A percentile compares a stretch with the other conserved stretches of the same genome.
Conservation (phyloP, 2,113 vertebrate species). For the Saccopteryx leptura region DNA sequence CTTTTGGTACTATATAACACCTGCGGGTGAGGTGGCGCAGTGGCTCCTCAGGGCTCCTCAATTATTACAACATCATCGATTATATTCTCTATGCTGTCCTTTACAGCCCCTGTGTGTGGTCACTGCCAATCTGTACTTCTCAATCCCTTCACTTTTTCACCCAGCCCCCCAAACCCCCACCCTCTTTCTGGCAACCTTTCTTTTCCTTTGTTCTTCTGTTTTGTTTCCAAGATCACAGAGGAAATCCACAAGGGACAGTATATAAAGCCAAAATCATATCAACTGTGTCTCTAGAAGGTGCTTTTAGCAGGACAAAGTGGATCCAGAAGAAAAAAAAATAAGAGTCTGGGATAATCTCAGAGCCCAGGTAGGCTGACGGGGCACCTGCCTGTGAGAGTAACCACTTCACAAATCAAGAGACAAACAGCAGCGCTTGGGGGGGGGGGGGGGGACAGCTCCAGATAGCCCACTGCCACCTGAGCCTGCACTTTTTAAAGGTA, state of each 20-base stretch:
- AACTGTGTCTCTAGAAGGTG: not conserved
- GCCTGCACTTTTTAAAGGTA: not conserved
- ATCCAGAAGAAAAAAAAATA: not conserved
- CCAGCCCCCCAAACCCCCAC: not conserved
- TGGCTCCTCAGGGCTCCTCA: too few species aligned
- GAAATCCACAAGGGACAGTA: not conserved
- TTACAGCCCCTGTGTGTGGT: not conserved
- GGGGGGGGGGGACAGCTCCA: not conserved
- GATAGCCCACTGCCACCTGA: too few species aligned
- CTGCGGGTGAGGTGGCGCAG: too few species aligned
- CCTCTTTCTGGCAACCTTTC: not conserved
- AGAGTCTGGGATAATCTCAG: not conserved
- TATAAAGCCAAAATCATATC: not conserved
- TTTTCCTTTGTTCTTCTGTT: not conserved
- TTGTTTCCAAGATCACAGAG: not conserved
- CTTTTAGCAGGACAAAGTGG: not conserved
- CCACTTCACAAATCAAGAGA: not conserved
- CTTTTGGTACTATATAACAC: too few species aligned
- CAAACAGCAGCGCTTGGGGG: not conserved
- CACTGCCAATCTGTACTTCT: not conserved
- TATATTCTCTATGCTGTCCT: not conserved
- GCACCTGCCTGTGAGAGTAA: rapidly evolving
- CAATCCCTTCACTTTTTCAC: not conserved
- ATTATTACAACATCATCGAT: not conserved
- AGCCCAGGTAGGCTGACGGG: not conserved